A percentile compares a stretch with the other conserved stretches of the same genome.
Evolutionary conservation across 2,888 invertebrate genomes (phyloP).

Genomic region (Anticlea derivata): DNA sequence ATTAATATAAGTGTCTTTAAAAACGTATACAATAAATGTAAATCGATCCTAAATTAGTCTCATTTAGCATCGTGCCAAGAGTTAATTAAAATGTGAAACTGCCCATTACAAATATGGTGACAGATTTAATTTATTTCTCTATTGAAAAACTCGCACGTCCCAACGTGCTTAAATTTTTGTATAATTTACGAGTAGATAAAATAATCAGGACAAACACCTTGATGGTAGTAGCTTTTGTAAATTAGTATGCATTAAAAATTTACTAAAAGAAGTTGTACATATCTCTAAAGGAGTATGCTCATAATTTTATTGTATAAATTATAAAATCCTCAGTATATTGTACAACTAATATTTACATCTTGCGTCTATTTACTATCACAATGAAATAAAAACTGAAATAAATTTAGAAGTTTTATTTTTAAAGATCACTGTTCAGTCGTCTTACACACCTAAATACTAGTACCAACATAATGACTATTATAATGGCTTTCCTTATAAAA

Average conservation of each 20-base stretch:
- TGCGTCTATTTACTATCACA: slow-evolving; percentile 79
- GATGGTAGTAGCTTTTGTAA: slow-evolving; percentile 59
- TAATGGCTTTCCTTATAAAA: too few relatives aligned
- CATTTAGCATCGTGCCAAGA: slow-evolving; percentile 23
- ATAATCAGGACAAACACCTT: slow-evolving; percentile 3
- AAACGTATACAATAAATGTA: background rate
- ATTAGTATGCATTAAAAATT: slow-evolving; percentile 51
- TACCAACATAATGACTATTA: too few relatives aligned
- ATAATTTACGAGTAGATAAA: too few relatives aligned
- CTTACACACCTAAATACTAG: too few relatives aligned
- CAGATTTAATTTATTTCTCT: too few relatives aligned
- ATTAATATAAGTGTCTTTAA: too few relatives aligned
- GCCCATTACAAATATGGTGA: background rate
- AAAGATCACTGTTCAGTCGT: too few relatives aligned
- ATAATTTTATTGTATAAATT: slow-evolving; percentile 70
- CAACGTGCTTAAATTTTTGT: too few relatives aligned
- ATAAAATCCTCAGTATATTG: slow-evolving; percentile 58
- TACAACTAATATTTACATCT: slow-evolving; percentile 78
- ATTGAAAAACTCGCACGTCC: too few relatives aligned
- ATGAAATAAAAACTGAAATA: slow-evolving; percentile 68
- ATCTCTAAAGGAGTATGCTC: slow-evolving; percentile 70
- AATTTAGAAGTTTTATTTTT: slow-evolving; percentile 44
- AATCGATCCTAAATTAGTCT: slow-evolving; percentile 13
- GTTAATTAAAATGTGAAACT: slow-evolving; percentile 3
- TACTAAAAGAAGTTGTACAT: slow-evolving; percentile 68